A percentile compares a stretch with the other conserved stretches of the same genome.
Conservation (phyloP, 2,888 invertebrate genomes). For the Parnassius glacialis region DNA sequence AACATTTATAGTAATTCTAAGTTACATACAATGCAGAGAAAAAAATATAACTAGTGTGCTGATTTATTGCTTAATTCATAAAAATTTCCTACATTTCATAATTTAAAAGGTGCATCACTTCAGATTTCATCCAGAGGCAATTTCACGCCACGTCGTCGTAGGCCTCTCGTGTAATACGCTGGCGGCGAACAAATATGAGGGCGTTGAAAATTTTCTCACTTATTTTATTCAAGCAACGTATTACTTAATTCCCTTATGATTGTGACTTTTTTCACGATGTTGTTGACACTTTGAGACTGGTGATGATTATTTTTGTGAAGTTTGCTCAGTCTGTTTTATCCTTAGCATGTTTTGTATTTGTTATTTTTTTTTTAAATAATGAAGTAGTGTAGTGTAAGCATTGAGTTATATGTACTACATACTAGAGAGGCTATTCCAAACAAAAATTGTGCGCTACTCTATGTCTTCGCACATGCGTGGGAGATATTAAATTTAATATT, state of each 20-base stretch:
- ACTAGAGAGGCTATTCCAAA: too few species aligned
- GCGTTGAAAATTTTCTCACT: constrained; percentile 54
- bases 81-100: constrained; percentile 8
- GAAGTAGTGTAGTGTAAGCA: too few species aligned
- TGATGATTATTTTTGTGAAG: constrained; percentile 9
- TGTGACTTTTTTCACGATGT: constrained; percentile 23
- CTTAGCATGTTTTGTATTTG: not conserved
- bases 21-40: too few species aligned
- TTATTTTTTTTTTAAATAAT: not conserved
- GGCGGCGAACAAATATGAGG: constrained; percentile 39
- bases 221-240: constrained; percentile 51
- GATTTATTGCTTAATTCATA: not conserved
- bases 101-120: constrained; percentile 30
- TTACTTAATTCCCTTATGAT: constrained; percentile 36
- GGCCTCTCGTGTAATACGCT: constrained; percentile 57
- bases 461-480: too few species aligned
- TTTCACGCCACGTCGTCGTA: constrained; percentile 71
- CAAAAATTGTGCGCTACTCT: too few species aligned
- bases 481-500: too few species aligned
- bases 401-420: too few species aligned
- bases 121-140: constrained; percentile 53
- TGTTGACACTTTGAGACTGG: constrained; percentile 7
- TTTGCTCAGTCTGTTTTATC: constrained; percentile 28
- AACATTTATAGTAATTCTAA: too few species aligned
- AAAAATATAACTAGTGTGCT: not conserved